Percentiles rank a stretch among this genome's conserved stretches.
These are phyloP conservation scores for Neoarius graeffei DNA, from an alignment of 2,113 vertebrate genomes.

Conservation along the genomic window DNA sequence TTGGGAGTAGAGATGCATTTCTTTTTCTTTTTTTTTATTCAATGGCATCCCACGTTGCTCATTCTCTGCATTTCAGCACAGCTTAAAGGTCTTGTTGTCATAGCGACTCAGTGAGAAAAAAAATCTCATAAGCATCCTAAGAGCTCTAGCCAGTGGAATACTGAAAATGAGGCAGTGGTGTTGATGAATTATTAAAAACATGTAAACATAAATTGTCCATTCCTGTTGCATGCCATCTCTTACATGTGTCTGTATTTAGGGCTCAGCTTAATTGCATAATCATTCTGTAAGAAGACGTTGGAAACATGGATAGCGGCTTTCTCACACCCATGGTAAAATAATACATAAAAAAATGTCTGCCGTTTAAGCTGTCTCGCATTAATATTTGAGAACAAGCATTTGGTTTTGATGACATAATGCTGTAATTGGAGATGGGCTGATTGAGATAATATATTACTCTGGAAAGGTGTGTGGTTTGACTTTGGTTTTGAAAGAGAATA, in stretches of 20 bases:
- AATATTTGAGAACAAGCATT: background rate
- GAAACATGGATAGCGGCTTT: background rate
- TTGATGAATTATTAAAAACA: slow-evolving; percentile 35
- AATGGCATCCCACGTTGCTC: slow-evolving; percentile 15
- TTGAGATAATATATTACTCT: background rate
- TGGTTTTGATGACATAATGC: background rate
- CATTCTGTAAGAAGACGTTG: background rate
- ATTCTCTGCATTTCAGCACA: slow-evolving; percentile 32
- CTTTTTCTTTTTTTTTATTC: slow-evolving; percentile 16
- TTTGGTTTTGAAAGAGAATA: background rate
- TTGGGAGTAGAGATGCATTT: background rate
- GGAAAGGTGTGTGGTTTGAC: background rate
- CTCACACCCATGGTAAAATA: background rate
- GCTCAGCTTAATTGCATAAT: background rate
- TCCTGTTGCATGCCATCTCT: background rate
- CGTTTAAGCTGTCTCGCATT: background rate
- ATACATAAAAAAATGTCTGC: background rate
- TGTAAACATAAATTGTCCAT: background rate
- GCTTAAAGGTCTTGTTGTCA: slow-evolving; percentile 53
- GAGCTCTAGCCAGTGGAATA: slow-evolving; percentile 44
- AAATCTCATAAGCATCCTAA: slow-evolving; percentile 50
- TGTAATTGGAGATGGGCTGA: background rate
- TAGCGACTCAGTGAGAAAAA: slow-evolving; percentile 54
- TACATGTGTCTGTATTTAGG: background rate
- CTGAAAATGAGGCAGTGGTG: slow-evolving; percentile 37